Base-by-base conservation (phyloP, 2,888 invertebrate species). In the Ptycholaimellus sp. region DNA sequence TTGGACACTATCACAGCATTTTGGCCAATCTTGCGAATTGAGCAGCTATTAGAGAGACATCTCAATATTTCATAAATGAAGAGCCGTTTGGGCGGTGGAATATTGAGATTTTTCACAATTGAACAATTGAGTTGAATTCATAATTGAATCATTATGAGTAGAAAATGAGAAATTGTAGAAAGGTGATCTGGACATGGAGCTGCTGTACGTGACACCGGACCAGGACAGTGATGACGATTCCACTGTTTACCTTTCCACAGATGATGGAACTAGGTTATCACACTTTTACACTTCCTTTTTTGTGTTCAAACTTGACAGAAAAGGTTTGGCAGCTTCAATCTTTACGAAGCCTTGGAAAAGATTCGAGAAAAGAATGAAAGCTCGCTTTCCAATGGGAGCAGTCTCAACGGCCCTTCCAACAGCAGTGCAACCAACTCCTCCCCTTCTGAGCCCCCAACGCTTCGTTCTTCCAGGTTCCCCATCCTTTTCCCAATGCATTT, bases 141-240 rank as follows among this genome's bases (percentile, higher is more conserved):
- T 23, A 23, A 23, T 23, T 13, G 25, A 23, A 6, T 13, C 25
- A n/a, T 39, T 32, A 32, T 14, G 3, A 31, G 18, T 36, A 9
- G 16, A 14, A 14, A 13, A 23, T 22, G 7, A 40, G 32, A 25
- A 30, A 29, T 43, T 51, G 1, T 50, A 62, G 59, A 57, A 71
- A 49, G 76, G 76, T 11, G 72, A 73, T 56, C 73, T 77, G 49
- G 69, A 70, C 33, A 64, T 78, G 44, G 72, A 75, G 56, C 74
- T 78, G 35, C 73, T 77, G 57, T 77, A 73, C 57, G 72, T 77
- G 67, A 57, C 70, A 39, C 76, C 76, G 47, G 76, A 76, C 54
- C 59, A 60, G 34, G 66, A 66, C 44, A 62, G 61, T 44, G 66
- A 66, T 46, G 63, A 64, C 41, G 65, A 66, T n/a, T 46, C 49